These are phyloP conservation scores for Branchellion lobata DNA, from an alignment of 2,888 invertebrate genomes.

Conservation along the genomic window DNA sequence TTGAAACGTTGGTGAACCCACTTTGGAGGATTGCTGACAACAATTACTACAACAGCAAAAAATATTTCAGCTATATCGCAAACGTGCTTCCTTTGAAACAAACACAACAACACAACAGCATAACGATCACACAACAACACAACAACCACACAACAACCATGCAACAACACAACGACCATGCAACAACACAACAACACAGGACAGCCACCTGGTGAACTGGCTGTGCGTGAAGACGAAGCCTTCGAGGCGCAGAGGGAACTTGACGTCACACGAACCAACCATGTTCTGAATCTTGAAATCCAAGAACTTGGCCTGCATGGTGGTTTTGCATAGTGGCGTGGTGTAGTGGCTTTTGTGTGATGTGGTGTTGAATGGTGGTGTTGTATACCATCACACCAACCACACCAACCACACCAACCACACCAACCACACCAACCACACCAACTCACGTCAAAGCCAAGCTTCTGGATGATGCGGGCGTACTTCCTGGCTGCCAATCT, in stretches of 20 bases:
- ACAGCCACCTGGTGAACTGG: conserved; percentile 72
- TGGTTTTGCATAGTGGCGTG: background rate
- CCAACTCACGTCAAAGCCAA: conserved; percentile 72
- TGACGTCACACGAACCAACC: conserved; percentile 83
- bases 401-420: no score
- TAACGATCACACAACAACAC: no score
- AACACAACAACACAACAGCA: background rate
- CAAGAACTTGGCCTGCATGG: conserved; percentile 71
- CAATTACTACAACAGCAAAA: no score
- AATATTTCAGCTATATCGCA: no score
- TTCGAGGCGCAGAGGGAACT: conserved; percentile 79
- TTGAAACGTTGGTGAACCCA: no score
- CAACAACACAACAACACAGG: conserved; percentile 84
- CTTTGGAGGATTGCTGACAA: no score
- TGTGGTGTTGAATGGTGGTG: background rate
- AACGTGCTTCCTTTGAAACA: background rate
- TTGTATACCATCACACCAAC: no score
- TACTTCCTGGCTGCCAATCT: conserved; percentile 78
- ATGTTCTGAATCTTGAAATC: conserved; percentile 83
- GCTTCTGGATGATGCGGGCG: conserved; percentile 77
- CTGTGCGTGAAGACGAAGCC: conserved; percentile 79
- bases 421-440: no score
- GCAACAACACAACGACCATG: conserved; percentile 69
- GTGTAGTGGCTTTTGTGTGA: background rate
- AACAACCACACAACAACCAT: no score